Base-by-base conservation (phyloP, 2,797 vertebrate genomes). In the Menidia menidia region DNA sequence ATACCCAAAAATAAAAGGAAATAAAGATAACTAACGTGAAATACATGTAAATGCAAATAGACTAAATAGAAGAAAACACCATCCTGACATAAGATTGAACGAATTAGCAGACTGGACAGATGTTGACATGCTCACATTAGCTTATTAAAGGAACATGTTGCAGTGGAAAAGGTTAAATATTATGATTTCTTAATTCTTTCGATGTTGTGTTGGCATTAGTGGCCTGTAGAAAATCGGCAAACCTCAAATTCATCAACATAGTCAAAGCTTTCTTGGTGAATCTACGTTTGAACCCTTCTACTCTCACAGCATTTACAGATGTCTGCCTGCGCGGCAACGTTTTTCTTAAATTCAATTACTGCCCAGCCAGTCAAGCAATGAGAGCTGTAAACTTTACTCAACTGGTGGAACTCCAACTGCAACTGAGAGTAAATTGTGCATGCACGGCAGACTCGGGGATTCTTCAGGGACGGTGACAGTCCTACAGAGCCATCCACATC, bases 261-360 rank as follows among this genome's bases (percentile, higher is more conserved):
- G 4, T 39, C 35, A 39, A 39, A 39, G 35, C 35, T 39, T 2
- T 39, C 7, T 39, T 25, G 25, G 3, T 10, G 7, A 7, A 7
- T 39, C 35, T 7, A 10, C 10, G 35, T 39, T 39, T 39, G 4
- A 39, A 39, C 35, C 35, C 35, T 39, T 39, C 35, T 39, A 2
- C 10, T 39, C 35, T 39, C 35, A 7, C 6, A 39, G 35, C 45
- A 71, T 69, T 76, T 25, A 25, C 25, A 68, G 77, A 82, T 2
- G 53, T 83, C 71, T 72, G 59, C 76, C 78, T 39, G 7, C 10
- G 8, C 35, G 10, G 10, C 35, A 39, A 39, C 7, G 35, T 39
- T 10, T 39, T 10, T 6, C 35, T 73, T 80, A 82, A 87, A 83
- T 60, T 84, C 80, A 84, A 89, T 90, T 68, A 69, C 86, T 77